Conservation (phyloP, 2,113 vertebrate genomes). For the Pituophis catenifer region DNA sequence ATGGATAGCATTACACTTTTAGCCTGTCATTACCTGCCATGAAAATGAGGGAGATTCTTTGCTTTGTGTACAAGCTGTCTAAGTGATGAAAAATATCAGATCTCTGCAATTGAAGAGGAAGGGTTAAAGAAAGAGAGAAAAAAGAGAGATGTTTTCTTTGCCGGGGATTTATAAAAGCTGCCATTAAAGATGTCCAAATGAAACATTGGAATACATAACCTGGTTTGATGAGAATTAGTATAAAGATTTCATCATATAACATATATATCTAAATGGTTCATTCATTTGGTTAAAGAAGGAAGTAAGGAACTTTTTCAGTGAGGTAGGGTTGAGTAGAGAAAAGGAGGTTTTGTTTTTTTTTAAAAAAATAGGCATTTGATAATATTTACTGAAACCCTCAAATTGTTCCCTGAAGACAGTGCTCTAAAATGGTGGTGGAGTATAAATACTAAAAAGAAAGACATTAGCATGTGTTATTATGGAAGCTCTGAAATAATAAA, state of each 20-base stretch:
- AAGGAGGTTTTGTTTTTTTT: neutral
- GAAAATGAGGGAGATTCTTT: neutral
- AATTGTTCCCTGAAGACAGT: neutral
- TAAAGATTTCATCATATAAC: neutral
- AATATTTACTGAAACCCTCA: neutral
- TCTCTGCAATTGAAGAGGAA: neutral
- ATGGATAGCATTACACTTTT: neutral
- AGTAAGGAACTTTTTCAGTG: neutral
- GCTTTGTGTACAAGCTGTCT: neutral
- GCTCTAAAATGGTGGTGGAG: neutral
- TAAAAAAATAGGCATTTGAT: neutral
- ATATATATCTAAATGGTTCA: neutral
- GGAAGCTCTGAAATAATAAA: neutral
- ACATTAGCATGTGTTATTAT: neutral
- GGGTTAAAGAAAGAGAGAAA: neutral
- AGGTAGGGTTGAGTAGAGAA: neutral
- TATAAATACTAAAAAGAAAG: too few species aligned
- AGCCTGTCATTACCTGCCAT: neutral
- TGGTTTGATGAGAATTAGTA: neutral
- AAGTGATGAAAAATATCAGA: neutral
- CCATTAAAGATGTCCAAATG: neutral
- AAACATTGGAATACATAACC: neutral
- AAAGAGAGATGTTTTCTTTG: neutral
- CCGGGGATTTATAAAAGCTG: neutral
- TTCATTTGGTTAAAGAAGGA: neutral